These are phyloP conservation scores for Stichopus chloronotus DNA, from an alignment of 35 echinoderm and acorn worm species.

Conservation along the genomic window DNA sequence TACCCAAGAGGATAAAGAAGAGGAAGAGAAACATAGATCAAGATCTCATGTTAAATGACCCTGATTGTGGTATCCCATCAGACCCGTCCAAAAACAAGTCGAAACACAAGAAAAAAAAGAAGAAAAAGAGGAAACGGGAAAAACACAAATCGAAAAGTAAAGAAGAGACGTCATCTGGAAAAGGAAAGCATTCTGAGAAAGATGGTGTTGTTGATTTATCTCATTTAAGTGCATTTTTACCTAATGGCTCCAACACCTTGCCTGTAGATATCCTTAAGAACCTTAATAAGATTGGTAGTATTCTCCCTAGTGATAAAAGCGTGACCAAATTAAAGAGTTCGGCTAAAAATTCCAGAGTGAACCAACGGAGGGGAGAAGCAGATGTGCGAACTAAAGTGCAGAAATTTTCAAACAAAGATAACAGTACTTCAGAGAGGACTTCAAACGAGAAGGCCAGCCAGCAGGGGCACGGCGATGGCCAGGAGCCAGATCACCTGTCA, in stretches of 20 bases:
- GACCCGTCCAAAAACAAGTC: slow-evolving; percentile 65
- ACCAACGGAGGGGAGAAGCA: slow-evolving; percentile 5
- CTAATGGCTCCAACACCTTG: slow-evolving; percentile 65
- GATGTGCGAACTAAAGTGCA: neutral
- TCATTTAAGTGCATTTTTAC: slow-evolving; percentile 62
- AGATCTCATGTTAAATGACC: slow-evolving; percentile 27
- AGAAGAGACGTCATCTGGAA: slow-evolving; percentile 14
- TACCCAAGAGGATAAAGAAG: slow-evolving; percentile 85
- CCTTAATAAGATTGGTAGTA: slow-evolving; percentile 58
- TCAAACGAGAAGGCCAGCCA: neutral
- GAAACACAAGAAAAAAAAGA: slow-evolving; percentile 91
- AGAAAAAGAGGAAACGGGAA: slow-evolving; percentile 92
- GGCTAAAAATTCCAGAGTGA: slow-evolving; percentile 30
- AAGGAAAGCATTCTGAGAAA: slow-evolving; percentile 42
- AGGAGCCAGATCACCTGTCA: slow-evolving; percentile 33
- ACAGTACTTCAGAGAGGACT: slow-evolving; percentile 58
- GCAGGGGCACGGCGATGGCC: neutral
- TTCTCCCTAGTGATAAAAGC: slow-evolving; percentile 58
- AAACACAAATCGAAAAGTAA: slow-evolving; percentile 78
- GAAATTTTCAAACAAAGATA: slow-evolving; percentile 46
- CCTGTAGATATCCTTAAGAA: slow-evolving; percentile 56
- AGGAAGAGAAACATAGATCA: slow-evolving; percentile 50
- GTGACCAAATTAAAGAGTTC: slow-evolving; percentile 53
- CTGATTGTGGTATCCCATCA: slow-evolving; percentile 42
- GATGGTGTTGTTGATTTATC: slow-evolving; percentile 29